Evolutionary conservation across 2,888 invertebrate species (phyloP), one percentile per base, ranked within the genome.

Genomic region (Leucophenga maculata): DNA sequence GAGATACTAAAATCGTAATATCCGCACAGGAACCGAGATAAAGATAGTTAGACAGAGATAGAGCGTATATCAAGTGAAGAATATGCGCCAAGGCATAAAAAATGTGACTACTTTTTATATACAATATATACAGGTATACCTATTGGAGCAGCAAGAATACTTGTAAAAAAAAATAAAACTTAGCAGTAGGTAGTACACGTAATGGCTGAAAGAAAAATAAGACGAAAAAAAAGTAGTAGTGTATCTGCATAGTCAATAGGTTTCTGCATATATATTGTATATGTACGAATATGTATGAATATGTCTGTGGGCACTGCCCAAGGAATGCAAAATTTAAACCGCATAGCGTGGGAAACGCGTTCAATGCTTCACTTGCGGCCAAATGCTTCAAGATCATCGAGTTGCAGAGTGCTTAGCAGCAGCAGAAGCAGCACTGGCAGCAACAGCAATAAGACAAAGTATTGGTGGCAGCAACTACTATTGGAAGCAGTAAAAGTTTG

Each of bases 1-100:
- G 39, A 80, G 79, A 80, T 80, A 80, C 80, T 80, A 80, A 82
- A 80, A 80, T 80, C 82, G 82, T 80, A 80, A 80, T 80, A 82
- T 82, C 80, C 82, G 80, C 77, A 77, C 69, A 74, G 78, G 74
- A 81, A 80, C 79, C 74, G 73, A 73, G 72, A 32, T 72, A 71
- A 59, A 73, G 26, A 26, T 26, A 39, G 39, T 11, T 39, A 39
- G 69, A 67, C 68, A 32, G 72, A 67, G 32, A 60, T 6, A 50
- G 22, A 67, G 14, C n/a, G 16, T 14, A 50, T 44, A 39, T 39
- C 11, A 39, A 39, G 39, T 11, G 39, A 39, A 39, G 39, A 39
- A 39, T 39, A 39, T 39, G 39, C 39, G 26, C 26, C 26, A 26
- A 26, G 46, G 66, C 11, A 46, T 44, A 65, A 50, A 18, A 67